A percentile compares a stretch with the other conserved stretches of the same genome.
These are phyloP conservation scores for Gallinago paraguaiae DNA, from an alignment of 2,113 vertebrate species.

Conservation along the genomic window DNA sequence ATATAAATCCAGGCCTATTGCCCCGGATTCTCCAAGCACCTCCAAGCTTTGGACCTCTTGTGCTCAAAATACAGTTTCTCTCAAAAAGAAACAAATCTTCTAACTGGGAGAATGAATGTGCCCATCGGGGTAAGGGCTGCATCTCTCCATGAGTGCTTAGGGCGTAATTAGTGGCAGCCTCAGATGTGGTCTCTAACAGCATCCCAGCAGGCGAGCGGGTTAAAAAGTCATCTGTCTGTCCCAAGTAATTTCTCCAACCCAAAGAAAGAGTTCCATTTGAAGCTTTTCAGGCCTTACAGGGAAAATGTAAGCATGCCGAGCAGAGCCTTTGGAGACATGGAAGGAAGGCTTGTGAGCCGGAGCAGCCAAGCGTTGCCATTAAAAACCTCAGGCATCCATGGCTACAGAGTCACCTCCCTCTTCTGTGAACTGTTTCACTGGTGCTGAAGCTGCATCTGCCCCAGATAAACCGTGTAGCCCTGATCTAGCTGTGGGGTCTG, in stretches of 20 bases:
- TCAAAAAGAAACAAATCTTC: not conserved
- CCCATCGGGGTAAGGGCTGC: not conserved
- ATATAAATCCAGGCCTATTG: not conserved
- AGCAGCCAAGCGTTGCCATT: not conserved
- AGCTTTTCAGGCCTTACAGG: not conserved
- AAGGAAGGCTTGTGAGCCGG: not conserved
- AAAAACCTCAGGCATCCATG: not conserved
- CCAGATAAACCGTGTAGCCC: not conserved
- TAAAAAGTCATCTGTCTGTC: not conserved
- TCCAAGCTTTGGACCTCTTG: not conserved
- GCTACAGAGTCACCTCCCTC: not conserved
- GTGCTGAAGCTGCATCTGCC: not conserved
- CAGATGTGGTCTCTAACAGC: not conserved
- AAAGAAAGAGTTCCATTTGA: not conserved
- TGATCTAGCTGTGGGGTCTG: not conserved
- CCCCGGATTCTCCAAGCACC: not conserved
- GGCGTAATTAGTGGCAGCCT: not conserved
- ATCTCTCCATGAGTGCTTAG: not conserved
- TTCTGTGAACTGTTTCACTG: not conserved
- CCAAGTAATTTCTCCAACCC: not conserved
- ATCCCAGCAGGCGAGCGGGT: rapidly evolving
- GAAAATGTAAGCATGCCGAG: rapidly evolving
- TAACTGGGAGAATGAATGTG: not conserved
- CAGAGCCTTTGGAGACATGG: not conserved
- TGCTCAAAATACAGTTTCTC: not conserved